Percentiles rank a stretch among this genome's conserved stretches.
Evolutionary conservation across 2,113 vertebrate species (phyloP).

Genomic region (Myanophis thanlyinensis): DNA sequence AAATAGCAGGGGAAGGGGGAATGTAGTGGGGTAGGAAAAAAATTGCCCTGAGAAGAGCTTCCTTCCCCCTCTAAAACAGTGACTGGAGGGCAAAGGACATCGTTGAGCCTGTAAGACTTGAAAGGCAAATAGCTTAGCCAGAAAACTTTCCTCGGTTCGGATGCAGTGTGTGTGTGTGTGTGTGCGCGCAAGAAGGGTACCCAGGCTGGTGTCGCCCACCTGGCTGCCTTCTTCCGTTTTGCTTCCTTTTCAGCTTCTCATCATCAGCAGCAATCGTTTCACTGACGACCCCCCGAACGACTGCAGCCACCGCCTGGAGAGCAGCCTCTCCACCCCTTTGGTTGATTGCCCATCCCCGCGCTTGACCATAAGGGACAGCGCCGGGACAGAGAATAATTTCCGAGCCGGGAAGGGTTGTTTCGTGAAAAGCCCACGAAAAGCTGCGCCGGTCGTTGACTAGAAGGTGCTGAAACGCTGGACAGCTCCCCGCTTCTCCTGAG

Average conservation of each 20-base stretch:
- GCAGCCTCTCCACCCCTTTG: background rate
- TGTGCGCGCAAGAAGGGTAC: background rate
- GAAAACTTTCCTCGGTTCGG: constrained; percentile 14
- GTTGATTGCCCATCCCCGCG: background rate
- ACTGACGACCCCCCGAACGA: background rate
- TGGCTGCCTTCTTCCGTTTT: background rate
- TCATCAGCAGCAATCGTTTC: background rate
- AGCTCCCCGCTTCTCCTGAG: background rate
- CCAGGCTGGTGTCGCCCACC: background rate
- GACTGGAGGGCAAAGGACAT: background rate
- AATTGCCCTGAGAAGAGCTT: constrained; percentile 2
- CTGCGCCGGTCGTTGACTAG: background rate
- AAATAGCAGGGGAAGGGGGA: constrained; percentile 51
- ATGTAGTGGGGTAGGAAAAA: constrained; percentile 42
- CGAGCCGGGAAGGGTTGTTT: background rate
- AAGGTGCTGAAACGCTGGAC: constrained; percentile 3
- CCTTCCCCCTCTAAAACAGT: constrained; percentile 8
- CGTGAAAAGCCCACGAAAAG: background rate
- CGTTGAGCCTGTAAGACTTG: background rate
- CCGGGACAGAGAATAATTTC: background rate
- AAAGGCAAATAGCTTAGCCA: background rate
- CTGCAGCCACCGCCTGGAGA: background rate
- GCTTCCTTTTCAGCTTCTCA: constrained; percentile 33
- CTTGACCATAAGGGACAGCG: constrained; percentile 31
- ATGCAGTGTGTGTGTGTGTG: background rate